These are phyloP conservation scores for Stichodactyla mertensii DNA, from an alignment of 64 coral and sea anemone species.

Conservation along the genomic window DNA sequence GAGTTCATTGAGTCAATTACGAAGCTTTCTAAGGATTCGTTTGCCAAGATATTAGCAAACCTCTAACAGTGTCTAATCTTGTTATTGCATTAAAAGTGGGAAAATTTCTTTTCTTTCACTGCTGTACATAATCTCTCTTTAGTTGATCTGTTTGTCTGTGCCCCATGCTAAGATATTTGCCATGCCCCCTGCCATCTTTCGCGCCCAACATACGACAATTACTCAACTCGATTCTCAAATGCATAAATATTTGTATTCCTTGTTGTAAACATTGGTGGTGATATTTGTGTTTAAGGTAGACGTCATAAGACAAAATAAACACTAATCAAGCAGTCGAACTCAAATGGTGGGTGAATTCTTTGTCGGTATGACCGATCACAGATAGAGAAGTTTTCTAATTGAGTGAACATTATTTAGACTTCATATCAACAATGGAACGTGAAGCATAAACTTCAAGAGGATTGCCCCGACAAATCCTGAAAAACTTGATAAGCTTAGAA, in stretches of 20 bases:
- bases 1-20: background rate
- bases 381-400: background rate
- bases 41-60: background rate
- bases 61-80: background rate
- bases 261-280: background rate
- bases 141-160: background rate
- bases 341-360: background rate
- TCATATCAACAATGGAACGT: background rate
- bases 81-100: background rate
- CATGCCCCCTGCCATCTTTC: background rate
- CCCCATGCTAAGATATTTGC: background rate
- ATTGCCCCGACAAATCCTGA: background rate
- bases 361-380: background rate
- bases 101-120: background rate
- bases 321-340: background rate
- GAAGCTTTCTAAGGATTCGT: background rate
- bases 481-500: background rate
- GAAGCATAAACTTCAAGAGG: background rate
- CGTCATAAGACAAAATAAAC: background rate
- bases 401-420: background rate
- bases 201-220: background rate
- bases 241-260: background rate
- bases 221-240: background rate
- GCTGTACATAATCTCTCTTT: background rate
- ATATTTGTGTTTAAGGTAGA: background rate